Evolutionary conservation across 2,113 vertebrate genomes (phyloP).

Genomic region (Hiodon tergisus): DNA sequence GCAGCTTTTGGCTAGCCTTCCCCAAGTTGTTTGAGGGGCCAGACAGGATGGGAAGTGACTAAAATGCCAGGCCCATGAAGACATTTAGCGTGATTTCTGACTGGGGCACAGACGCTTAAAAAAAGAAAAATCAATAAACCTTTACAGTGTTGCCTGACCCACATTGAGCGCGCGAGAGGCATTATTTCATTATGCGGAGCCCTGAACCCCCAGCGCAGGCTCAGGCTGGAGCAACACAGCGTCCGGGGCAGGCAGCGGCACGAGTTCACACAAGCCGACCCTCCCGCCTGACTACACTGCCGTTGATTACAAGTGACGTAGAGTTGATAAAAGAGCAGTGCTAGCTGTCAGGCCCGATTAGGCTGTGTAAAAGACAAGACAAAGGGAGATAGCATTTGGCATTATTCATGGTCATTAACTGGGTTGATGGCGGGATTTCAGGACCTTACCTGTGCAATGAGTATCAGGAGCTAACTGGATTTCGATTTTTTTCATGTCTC

Average conservation of each 20-base stretch:
- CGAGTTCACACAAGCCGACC: conserved; percentile 74
- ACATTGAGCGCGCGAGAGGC: conserved; percentile 54
- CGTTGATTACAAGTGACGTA: conserved; percentile 83
- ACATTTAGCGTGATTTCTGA: conserved; percentile 38
- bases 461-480: no score
- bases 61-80: background rate
- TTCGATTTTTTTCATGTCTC: background rate
- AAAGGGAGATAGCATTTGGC: conserved; percentile 72
- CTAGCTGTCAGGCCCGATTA: conserved; percentile 90
- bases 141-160: conserved; percentile 62
- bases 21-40: conserved; percentile 52
- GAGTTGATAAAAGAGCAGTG: conserved; percentile 92
- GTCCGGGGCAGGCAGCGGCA: conserved; percentile 43
- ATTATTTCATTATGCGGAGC: conserved; percentile 39
- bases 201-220: background rate
- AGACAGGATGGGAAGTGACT: background rate
- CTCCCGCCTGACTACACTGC: conserved; percentile 85
- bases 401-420: conserved; percentile 85
- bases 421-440: conserved; percentile 72
- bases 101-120: conserved; percentile 47
- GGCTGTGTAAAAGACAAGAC: conserved; percentile 75
- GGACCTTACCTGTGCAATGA: conserved; percentile 51
- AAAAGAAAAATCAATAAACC: conserved; percentile 64
- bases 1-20: conserved; percentile 45
- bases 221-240: background rate